Percentiles rank a stretch among this genome's conserved stretches.
phyloP scores from a whole-genome alignment of 2,113 vertebrate species.

The Ornithorhynchus anatinus region DNA sequence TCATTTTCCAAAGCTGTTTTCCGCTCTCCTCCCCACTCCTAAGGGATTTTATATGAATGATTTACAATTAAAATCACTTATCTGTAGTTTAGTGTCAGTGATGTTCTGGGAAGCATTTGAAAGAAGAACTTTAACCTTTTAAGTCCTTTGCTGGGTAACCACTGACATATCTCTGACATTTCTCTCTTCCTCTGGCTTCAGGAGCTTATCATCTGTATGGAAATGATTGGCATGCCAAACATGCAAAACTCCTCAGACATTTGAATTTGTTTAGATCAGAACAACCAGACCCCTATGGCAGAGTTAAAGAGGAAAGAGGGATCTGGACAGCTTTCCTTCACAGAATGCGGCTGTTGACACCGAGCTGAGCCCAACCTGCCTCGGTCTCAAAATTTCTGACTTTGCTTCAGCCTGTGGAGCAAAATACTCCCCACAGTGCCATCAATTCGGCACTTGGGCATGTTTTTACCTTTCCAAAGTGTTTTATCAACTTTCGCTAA shows the following conservation, averaged over 20 bases:
- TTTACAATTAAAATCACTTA: neutral
- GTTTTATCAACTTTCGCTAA: too few relatives aligned
- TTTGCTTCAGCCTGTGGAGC: conserved; percentile 11
- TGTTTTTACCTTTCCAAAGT: conserved; percentile 11
- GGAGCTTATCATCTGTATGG: conserved; percentile 6
- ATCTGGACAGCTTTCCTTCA: neutral
- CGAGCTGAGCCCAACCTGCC: conserved; percentile 25
- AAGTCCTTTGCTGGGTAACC: conserved; percentile 5
- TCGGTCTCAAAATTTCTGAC: neutral
- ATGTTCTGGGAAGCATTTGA: neutral
- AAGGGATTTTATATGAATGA: neutral
- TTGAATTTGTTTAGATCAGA: conserved; percentile 18
- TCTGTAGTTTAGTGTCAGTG: neutral
- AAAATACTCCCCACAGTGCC: neutral
- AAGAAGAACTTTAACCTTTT: neutral
- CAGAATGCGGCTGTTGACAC: conserved; percentile 14
- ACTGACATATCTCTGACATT: neutral
- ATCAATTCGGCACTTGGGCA: too few relatives aligned
- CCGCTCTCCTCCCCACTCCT: neutral
- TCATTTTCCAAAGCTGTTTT: neutral
- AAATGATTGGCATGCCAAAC: conserved; percentile 42
- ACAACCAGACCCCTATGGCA: neutral
- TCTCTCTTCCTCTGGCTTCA: neutral
- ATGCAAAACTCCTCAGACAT: conserved; percentile 31
- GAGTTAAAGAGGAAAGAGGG: neutral